These are phyloP conservation scores for Gymnogyps californianus DNA, from an alignment of 2,113 vertebrate species.

Conservation along the genomic window DNA sequence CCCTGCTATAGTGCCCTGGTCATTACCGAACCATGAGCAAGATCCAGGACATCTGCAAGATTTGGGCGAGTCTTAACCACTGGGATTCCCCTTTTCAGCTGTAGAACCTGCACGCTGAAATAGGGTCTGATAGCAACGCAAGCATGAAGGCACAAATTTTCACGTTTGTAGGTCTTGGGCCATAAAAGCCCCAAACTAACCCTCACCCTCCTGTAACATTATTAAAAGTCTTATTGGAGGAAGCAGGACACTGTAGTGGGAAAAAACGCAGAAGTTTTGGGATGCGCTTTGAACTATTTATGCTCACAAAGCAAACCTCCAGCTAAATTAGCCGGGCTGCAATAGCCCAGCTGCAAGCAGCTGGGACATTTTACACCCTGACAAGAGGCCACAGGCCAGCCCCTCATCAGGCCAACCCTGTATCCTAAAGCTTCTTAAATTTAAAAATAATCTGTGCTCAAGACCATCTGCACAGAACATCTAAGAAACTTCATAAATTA, in stretches of 20 bases:
- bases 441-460: neutral
- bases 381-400: neutral
- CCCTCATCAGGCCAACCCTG: neutral
- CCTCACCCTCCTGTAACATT: neutral
- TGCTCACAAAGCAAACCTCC: neutral
- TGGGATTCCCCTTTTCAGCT: neutral
- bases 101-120: neutral
- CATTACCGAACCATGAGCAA: accelerated
- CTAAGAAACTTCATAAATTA: neutral
- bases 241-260: neutral
- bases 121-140: accelerated
- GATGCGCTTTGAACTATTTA: neutral
- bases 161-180: accelerated
- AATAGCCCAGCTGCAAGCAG: neutral
- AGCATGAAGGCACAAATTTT: neutral
- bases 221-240: neutral
- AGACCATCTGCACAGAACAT: neutral
- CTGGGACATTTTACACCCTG: neutral
- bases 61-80: neutral
- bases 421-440: neutral
- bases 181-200: neutral
- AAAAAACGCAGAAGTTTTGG: accelerated
- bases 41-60: neutral
- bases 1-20: neutral
- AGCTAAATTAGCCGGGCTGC: neutral